phyloP scores from a whole-genome alignment of 2,888 invertebrate genomes.

The Caradrina kadenii region DNA sequence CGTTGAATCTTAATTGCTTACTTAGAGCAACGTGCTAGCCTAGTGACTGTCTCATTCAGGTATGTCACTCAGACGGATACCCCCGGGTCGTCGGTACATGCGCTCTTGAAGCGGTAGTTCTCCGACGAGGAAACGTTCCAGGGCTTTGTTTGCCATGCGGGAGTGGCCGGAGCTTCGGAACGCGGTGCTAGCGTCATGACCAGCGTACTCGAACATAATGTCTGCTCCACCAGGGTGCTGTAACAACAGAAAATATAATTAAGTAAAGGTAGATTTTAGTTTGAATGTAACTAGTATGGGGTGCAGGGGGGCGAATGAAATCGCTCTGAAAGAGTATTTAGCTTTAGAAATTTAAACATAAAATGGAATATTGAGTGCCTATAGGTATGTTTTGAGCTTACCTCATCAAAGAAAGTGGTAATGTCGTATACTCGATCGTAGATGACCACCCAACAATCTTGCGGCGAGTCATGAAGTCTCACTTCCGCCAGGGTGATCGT shows the following conservation, averaged over 20 bases:
- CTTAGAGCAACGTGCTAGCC: conserved; percentile 28
- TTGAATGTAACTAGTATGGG: neutral
- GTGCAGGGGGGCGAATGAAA: neutral
- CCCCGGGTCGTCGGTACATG: conserved; percentile 92
- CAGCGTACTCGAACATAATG: conserved; percentile 95
- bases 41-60: conserved; percentile 81
- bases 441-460: conserved; percentile 96
- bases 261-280: conserved; percentile 7
- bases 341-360: neutral
- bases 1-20: conserved; percentile 23
- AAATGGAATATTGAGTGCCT: neutral
- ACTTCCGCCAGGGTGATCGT: conserved; percentile 94
- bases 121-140: conserved; percentile 94
- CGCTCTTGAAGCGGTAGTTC: conserved; percentile 93
- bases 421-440: conserved; percentile 96
- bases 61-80: conserved; percentile 90
- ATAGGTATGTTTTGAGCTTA: conserved; percentile 76
- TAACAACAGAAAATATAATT: conserved; percentile 68
- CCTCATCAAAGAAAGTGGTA: conserved; percentile 93
- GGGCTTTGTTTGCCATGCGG: conserved; percentile 90
- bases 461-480: conserved; percentile 92
- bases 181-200: conserved; percentile 95
- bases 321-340: neutral
- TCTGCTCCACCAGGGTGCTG: conserved; percentile 96
- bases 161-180: conserved; percentile 96